phyloP scores from a whole-genome alignment of 2,888 invertebrate species.

The Parnassius mnemosyne region DNA sequence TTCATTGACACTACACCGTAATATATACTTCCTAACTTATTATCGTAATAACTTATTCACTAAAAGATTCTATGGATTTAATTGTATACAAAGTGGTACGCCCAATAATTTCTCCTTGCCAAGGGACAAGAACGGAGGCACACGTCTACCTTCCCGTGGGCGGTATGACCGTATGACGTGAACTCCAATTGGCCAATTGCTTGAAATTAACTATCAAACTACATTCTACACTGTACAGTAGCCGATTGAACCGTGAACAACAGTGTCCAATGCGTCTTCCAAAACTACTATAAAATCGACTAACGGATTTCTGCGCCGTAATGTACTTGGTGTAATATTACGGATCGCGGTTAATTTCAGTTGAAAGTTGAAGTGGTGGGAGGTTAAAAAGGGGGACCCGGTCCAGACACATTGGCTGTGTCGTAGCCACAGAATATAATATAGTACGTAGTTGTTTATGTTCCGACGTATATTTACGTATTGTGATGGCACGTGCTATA shows the following conservation, averaged over 20 bases:
- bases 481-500: slow-evolving; percentile 61
- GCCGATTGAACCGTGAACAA: slow-evolving; percentile 30
- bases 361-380: slow-evolving; percentile 43
- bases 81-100: slow-evolving; percentile 48
- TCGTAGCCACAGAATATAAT: slow-evolving; percentile 26
- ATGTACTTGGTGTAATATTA: slow-evolving; percentile 41
- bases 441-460: slow-evolving; percentile 49
- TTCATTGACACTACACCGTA: slow-evolving; percentile 40
- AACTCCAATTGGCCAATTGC: slow-evolving; percentile 40
- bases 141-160: slow-evolving; percentile 71
- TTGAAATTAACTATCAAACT: slow-evolving; percentile 59
- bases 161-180: slow-evolving; percentile 73
- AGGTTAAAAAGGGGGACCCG: slow-evolving; percentile 47
- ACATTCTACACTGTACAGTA: slow-evolving; percentile 36
- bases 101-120: slow-evolving; percentile 51
- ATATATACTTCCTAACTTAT: slow-evolving; percentile 28
- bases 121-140: slow-evolving; percentile 48
- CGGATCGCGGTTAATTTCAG: slow-evolving; percentile 33
- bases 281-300: slow-evolving; percentile 32
- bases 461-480: slow-evolving; percentile 39
- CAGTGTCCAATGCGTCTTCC: slow-evolving; percentile 54
- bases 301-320: slow-evolving; percentile 30
- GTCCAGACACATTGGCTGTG: slow-evolving; percentile 44
- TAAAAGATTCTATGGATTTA: slow-evolving; percentile 41
- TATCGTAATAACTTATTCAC: slow-evolving; percentile 22